Percentiles rank a stretch among this genome's conserved stretches.
phyloP scores from a whole-genome alignment of 2,113 vertebrate species.

The Azemiops feae region DNA sequence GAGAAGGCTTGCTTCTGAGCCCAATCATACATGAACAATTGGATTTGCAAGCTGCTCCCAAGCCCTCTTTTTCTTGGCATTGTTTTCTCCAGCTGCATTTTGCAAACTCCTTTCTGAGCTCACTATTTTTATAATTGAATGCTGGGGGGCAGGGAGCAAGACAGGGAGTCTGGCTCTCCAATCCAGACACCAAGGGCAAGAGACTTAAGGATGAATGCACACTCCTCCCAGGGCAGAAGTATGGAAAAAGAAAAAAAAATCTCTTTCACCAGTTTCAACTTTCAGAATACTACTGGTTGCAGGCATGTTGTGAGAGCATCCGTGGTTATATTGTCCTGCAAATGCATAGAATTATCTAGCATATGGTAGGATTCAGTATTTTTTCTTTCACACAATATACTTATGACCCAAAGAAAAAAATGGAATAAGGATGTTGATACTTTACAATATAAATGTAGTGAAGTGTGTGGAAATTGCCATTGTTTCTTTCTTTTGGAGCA shows the following conservation, averaged over 20 bases:
- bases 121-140: not conserved
- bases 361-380: not conserved
- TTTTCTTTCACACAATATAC: not conserved
- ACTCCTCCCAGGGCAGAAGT: not conserved
- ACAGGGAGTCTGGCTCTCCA: not conserved
- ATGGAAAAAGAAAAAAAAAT: not conserved
- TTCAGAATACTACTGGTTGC: not conserved
- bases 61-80: not conserved
- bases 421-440: not conserved
- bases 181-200: not conserved
- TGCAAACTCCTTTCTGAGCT: not conserved
- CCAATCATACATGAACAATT: not conserved
- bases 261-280: not conserved
- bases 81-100: not conserved
- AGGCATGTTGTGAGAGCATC: not conserved
- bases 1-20: not conserved
- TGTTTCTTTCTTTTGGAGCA: not conserved
- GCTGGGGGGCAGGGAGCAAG: not conserved
- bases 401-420: not conserved
- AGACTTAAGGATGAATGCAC: not conserved
- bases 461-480: not conserved
- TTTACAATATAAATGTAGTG: not conserved
- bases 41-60: not conserved
- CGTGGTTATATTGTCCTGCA: not conserved
- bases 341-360: not conserved